Percentiles rank a stretch among this genome's conserved stretches.
These are phyloP conservation scores for Gadus macrocephalus DNA, from an alignment of 2,113 vertebrate genomes.

Conservation along the genomic window DNA sequence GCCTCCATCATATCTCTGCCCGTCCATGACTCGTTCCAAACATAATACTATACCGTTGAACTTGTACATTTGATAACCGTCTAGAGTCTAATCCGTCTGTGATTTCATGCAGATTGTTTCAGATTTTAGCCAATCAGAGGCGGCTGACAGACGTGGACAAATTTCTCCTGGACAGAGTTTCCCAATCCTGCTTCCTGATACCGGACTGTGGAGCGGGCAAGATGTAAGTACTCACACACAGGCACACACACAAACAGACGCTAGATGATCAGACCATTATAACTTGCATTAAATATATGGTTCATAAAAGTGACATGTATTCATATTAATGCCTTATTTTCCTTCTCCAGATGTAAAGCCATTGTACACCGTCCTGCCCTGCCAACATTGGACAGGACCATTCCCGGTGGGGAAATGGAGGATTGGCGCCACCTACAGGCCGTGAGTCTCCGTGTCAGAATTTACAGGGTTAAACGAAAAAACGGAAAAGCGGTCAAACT, in stretches of 20 bases:
- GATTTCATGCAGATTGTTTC: conserved; percentile 28
- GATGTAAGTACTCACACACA: conserved; percentile 43
- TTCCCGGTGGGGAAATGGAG: conserved; percentile 9
- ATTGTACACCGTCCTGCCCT: conserved; percentile 25
- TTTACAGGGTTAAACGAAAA: conserved; percentile 41
- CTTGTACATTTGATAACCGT: too few species aligned
- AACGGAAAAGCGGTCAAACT: conserved; percentile 36
- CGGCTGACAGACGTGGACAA: conserved; percentile 40
- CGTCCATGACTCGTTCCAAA: too few species aligned
- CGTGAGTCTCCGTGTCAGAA: conserved; percentile 30
- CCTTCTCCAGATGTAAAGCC: conserved; percentile 41
- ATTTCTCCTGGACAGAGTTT: conserved; percentile 60
- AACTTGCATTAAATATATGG: too few species aligned
- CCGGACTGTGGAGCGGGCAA: conserved; percentile 40
- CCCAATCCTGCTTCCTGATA: conserved; percentile 61
- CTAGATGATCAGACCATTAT: too few species aligned
- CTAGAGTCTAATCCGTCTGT: background rate
- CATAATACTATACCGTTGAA: too few species aligned
- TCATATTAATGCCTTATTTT: background rate
- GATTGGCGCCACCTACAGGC: conserved; percentile 53
- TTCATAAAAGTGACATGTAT: too few species aligned
- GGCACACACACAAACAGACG: background rate
- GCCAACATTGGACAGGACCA: conserved; percentile 24
- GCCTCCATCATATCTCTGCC: too few species aligned
- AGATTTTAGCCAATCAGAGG: conserved; percentile 59